Base-by-base conservation (phyloP, 1,140 invertebrate species). In the Hycleus cichorii region DNA sequence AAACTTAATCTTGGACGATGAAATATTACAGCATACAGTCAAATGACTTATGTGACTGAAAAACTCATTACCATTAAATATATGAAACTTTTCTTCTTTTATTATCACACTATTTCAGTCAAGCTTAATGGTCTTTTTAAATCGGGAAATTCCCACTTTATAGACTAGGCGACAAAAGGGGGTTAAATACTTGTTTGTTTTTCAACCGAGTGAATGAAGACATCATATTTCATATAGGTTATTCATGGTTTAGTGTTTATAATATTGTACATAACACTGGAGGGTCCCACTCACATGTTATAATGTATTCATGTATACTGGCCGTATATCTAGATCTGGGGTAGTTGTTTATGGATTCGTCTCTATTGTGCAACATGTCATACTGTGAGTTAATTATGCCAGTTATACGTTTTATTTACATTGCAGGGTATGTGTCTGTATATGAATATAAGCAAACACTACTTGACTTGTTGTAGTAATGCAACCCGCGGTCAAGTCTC, bases 271-370 rank as follows among this genome's bases (percentile, higher is more conserved):
- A 32, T 32, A 32, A 32, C 32, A 42, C 40, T 11, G 9, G 40
- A 42, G 40, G 40, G 40, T 42, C 40, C 40, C 40, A 42, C 40
- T 42, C 40, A 42, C 40, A 42, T 42, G 40, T 11, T 42, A 18
- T 18, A 42, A 42, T 42, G 11, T 42, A 42, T 42, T 10, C 40
- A 42, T 42, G 40, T 9, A 42, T n/a, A 10, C 9, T 11, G 9
- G 40, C 40, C 10, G 44, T 55, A 47, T 47, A 58, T 58, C 57
- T 58, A 58, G 47, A 57, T 57, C 57, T 58, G 49, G 57, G 49
- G 44, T 55, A 24, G 49, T 58, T 58, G 49, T 58, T 58, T 58
- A 58, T 58, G 57, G 32, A 42, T 46, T 32, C 32, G 39, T 44
- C 18, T 9, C 48, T 27, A 51, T 51, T 50, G 57, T 58, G 38